Percentiles rank a stretch among this genome's conserved stretches.
Conservation (phyloP, 2,797 vertebrate species). For the Sebastiscus albofasciatus region DNA sequence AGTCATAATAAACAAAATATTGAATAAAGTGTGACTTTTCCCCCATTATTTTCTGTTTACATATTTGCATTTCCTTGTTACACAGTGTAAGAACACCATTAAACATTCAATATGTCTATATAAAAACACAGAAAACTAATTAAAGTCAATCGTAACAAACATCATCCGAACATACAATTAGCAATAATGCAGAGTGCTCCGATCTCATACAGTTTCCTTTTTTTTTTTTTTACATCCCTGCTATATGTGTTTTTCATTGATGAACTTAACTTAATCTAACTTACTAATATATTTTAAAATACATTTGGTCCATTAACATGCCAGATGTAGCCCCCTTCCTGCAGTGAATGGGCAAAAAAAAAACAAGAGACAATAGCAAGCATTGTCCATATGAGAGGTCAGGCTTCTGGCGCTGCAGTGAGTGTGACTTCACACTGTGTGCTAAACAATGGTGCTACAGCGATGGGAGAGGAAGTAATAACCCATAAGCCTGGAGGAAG, state of each 20-base stretch:
- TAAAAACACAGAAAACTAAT: neutral
- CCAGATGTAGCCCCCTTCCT: slow-evolving; percentile 12
- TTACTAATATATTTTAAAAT: neutral
- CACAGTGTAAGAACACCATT: neutral
- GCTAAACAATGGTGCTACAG: slow-evolving; percentile 49
- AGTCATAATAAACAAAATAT: neutral
- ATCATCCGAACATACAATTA: neutral
- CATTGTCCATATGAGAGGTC: slow-evolving; percentile 58
- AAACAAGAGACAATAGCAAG: slow-evolving; percentile 45
- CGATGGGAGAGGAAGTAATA: slow-evolving; percentile 67
- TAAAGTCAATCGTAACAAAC: neutral
- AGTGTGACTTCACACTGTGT: slow-evolving; percentile 52
- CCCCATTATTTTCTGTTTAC: neutral
- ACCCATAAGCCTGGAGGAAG: slow-evolving; percentile 58
- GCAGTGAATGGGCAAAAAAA: slow-evolving; percentile 10
- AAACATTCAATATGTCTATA: neutral
- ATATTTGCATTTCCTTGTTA: neutral
- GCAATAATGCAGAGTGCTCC: neutral
- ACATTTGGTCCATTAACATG: neutral
- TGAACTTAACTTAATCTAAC: too few species aligned
- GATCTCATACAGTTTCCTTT: too few species aligned
- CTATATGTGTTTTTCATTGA: neutral
- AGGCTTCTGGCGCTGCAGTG: slow-evolving; percentile 32
- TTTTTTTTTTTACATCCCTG: neutral
- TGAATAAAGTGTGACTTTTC: neutral